A percentile compares a stretch with the other conserved stretches of the same genome.
phyloP scores from a whole-genome alignment of 1,140 invertebrate genomes.

The Drosophila lini region DNA sequence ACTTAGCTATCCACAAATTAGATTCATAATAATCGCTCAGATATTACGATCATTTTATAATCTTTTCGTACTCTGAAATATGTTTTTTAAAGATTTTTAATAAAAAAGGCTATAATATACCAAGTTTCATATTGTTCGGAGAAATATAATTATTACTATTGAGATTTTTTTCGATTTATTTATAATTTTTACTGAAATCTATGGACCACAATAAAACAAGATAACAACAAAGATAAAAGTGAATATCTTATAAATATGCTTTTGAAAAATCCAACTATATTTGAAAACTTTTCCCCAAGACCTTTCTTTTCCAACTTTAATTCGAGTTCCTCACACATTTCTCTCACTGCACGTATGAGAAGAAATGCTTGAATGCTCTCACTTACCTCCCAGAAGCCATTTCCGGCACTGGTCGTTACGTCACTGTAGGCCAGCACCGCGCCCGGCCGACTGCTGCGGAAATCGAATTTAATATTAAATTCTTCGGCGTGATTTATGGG shows the following conservation, averaged over 20 bases:
- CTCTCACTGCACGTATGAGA: slow-evolving; percentile 33
- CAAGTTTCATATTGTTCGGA: no score
- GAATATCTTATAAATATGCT: no score
- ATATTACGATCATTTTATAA: neutral
- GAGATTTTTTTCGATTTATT: no score
- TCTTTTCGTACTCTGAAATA: no score
- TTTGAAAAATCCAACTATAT: neutral
- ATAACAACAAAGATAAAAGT: no score
- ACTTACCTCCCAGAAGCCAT: slow-evolving; percentile 94
- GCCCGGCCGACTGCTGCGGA: slow-evolving; percentile 92
- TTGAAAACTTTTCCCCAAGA: no score
- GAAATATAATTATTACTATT: no score
- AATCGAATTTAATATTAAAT: slow-evolving; percentile 93
- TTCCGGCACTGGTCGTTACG: slow-evolving; percentile 88
- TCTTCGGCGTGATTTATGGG: slow-evolving; percentile 89
- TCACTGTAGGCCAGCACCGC: slow-evolving; percentile 94
- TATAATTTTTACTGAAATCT: no score
- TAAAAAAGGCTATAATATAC: no score
- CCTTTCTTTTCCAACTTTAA: neutral
- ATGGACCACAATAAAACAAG: no score
- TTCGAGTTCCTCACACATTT: neutral
- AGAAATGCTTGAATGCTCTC: slow-evolving; percentile 73
- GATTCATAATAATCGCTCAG: neutral
- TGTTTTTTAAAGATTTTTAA: no score
- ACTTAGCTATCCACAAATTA: neutral